phyloP scores from a whole-genome alignment of 2,888 invertebrate species.

The Molanna angustata region DNA sequence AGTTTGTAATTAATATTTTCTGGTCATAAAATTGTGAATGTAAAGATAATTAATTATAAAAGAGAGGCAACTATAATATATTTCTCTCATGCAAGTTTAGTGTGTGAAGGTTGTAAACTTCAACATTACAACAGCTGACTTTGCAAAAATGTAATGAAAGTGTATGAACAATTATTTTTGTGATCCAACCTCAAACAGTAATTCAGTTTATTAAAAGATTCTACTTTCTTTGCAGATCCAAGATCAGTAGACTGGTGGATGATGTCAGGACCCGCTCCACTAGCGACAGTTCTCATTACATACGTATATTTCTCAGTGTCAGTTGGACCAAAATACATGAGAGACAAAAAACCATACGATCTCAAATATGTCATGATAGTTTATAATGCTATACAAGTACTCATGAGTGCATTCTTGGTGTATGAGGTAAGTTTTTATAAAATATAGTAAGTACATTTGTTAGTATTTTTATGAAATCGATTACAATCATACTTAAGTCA shows the following conservation, averaged over 20 bases:
- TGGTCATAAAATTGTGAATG: too few relatives aligned
- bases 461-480: too few relatives aligned
- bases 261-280: constrained; percentile 72
- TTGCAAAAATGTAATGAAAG: background rate
- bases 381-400: constrained; percentile 87
- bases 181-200: background rate
- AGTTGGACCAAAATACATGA: constrained; percentile 74
- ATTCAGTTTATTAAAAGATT: background rate
- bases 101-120: too few relatives aligned
- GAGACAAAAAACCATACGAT: constrained; percentile 68
- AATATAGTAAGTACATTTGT: too few relatives aligned
- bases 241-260: constrained; percentile 73
- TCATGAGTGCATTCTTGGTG: constrained; percentile 75
- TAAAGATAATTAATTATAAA: too few relatives aligned
- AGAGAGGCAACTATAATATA: too few relatives aligned
- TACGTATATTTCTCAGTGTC: constrained; percentile 74
- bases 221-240: constrained; percentile 56
- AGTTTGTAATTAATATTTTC: too few relatives aligned
- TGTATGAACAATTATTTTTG: background rate
- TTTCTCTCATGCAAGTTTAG: too few relatives aligned
- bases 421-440: constrained; percentile 44
- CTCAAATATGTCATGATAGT: constrained; percentile 68
- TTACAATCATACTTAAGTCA: too few relatives aligned
- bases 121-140: too few relatives aligned
- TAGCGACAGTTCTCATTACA: constrained; percentile 60